Evolutionary conservation across 2,888 invertebrate genomes (phyloP), one percentile per base, ranked within the genome.

Genomic region (Ichneumoninae sp.): DNA sequence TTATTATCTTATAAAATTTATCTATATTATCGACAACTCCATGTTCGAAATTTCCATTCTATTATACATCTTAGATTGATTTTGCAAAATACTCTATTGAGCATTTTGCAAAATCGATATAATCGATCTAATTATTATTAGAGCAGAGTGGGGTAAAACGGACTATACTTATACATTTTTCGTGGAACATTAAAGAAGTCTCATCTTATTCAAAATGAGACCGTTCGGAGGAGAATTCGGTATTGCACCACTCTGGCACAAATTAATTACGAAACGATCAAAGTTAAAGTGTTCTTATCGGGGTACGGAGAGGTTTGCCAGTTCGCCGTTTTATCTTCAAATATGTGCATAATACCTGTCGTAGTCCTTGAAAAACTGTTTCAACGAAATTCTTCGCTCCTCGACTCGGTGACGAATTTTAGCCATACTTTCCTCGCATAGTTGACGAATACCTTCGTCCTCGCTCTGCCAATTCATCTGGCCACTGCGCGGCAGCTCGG

Each of bases 301-400:
- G 44, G 22, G 44, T 40, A 66, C 5, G 33, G 6, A 47, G 26
- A 26, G 33, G 8, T 47, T 60, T 13, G 33, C 7, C 7, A 5
- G 7, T 75, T 85, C 68, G 40, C 44, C 47, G 33, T 22, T 62
- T 66, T 19, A 65, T n/a, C 33, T 62, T 52, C 40, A 75, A 16
- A 47, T 30, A 62, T 40, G 8, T 47, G 44, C 30, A 8, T 77
- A 93, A 91, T 89, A 97, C 97, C 94, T 95, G 91, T 97, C 97
- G 88, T 96, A 96, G 88, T 96, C 96, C 68, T 95, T 95, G 92
- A 97, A 97, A 85, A 96, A 95, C 0, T 96, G 96, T 85, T 96
- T 95, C 83, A 97, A 92, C 86, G 96, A 94, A 66, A 97, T 94
- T 77, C 96, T 92, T 85, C 96, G 94, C 90, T 95, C 95, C 66